Evolutionary conservation across 2,113 vertebrate genomes (phyloP).

Genomic region (Ptychochromis oligacanthus): DNA sequence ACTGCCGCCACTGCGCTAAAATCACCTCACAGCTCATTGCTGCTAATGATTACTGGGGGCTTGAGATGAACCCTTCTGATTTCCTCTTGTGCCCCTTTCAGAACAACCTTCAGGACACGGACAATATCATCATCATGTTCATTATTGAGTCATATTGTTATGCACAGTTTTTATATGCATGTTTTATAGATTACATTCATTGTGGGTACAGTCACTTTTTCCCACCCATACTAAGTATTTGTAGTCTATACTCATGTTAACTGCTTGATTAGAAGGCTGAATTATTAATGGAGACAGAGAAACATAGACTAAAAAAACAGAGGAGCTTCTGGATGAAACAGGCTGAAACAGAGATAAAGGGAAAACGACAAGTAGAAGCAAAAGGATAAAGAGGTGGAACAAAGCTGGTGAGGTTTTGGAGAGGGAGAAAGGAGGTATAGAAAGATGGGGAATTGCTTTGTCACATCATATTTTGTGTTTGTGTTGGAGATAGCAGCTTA

Average conservation of each 20-base stretch:
- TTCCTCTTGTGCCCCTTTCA: not conserved
- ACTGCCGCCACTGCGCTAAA: not conserved
- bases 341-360: not conserved
- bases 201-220: no score
- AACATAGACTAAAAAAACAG: not conserved
- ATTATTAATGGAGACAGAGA: not conserved
- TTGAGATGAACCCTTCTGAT: not conserved
- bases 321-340: not conserved
- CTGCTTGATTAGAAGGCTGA: not conserved
- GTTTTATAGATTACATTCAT: no score
- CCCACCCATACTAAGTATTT: not conserved
- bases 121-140: not conserved
- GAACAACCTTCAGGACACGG: not conserved
- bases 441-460: constrained; percentile 35
- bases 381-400: not conserved
- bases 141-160: not conserved
- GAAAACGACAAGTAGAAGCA: not conserved
- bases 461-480: constrained; percentile 54
- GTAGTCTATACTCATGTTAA: not conserved
- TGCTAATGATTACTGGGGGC: not conserved
- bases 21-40: not conserved
- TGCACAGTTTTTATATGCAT: not conserved
- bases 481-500: constrained; percentile 22
- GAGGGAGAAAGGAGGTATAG: constrained; percentile 4
- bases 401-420: not conserved